Conservation (phyloP, 2,888 invertebrate species). For the Diabrotica balteata region DNA sequence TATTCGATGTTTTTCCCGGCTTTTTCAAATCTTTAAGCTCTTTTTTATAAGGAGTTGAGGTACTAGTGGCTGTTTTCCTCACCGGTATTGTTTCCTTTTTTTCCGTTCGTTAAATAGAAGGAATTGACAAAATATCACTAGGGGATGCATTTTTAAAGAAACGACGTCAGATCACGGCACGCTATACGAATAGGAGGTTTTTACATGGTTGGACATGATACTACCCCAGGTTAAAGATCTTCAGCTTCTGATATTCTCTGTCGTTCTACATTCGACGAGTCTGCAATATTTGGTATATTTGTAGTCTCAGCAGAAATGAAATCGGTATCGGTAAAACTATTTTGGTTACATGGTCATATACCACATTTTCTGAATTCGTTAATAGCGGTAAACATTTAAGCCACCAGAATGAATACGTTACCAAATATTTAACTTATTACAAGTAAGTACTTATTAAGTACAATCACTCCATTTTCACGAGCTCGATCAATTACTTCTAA, state of each 20-base stretch:
- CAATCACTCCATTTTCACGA: not conserved
- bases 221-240: not conserved
- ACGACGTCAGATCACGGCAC: not conserved
- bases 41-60: no score
- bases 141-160: not conserved
- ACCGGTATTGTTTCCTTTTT: no score
- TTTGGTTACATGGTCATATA: not conserved
- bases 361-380: not conserved
- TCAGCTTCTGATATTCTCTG: not conserved
- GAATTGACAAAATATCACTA: not conserved
- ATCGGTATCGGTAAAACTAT: constrained; percentile 4
- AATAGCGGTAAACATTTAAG: not conserved
- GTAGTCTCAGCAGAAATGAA: constrained; percentile 1
- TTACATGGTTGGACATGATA: no score
- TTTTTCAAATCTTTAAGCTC: no score
- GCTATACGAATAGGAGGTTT: not conserved
- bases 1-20: no score
- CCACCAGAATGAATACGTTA: not conserved
- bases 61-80: no score
- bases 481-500: no score
- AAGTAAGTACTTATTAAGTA: not conserved
- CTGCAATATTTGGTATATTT: not conserved
- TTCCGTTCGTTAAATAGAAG: not conserved
- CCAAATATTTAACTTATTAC: not conserved
- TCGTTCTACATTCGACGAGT: not conserved